Conservation (phyloP, 1,140 invertebrate genomes). For the Tetramorium simillimum region DNA sequence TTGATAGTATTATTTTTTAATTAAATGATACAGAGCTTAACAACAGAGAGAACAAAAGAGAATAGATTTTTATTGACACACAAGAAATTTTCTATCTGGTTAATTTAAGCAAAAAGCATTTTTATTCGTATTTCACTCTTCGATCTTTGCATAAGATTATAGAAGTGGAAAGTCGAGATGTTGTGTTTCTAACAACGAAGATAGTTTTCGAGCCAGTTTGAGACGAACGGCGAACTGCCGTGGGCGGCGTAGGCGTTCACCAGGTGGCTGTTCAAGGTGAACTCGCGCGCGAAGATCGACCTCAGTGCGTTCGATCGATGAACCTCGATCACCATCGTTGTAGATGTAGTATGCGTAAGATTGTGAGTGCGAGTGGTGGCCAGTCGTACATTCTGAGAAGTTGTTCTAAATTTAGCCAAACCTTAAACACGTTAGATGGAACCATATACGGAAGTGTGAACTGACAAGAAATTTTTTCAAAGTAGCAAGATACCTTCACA, state of each 20-base stretch:
- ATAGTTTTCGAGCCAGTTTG: slow-evolving; percentile 54
- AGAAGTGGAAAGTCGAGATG: slow-evolving; percentile 5
- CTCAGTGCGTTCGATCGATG: slow-evolving; percentile 67
- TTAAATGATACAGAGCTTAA: background rate
- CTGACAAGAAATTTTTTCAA: background rate
- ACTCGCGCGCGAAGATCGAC: slow-evolving; percentile 39
- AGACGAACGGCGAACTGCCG: slow-evolving; percentile 20
- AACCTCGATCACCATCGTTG: slow-evolving; percentile 61
- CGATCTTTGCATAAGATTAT: background rate
- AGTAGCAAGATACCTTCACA: background rate
- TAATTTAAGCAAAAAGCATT: background rate
- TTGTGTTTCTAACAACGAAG: background rate
- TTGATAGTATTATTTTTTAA: background rate
- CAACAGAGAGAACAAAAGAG: background rate
- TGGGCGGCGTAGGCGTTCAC: slow-evolving; percentile 64
- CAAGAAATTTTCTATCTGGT: background rate
- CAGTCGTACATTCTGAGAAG: background rate
- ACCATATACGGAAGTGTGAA: background rate
- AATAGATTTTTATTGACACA: background rate
- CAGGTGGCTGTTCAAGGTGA: slow-evolving; percentile 70
- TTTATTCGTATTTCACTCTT: slow-evolving; percentile 11
- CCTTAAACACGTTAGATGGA: background rate
- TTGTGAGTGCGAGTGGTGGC: background rate
- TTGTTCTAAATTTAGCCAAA: slow-evolving; percentile 12
- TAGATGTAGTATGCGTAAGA: background rate